phyloP scores from a whole-genome alignment of 2,797 vertebrate species.

The Mareca penelope region DNA sequence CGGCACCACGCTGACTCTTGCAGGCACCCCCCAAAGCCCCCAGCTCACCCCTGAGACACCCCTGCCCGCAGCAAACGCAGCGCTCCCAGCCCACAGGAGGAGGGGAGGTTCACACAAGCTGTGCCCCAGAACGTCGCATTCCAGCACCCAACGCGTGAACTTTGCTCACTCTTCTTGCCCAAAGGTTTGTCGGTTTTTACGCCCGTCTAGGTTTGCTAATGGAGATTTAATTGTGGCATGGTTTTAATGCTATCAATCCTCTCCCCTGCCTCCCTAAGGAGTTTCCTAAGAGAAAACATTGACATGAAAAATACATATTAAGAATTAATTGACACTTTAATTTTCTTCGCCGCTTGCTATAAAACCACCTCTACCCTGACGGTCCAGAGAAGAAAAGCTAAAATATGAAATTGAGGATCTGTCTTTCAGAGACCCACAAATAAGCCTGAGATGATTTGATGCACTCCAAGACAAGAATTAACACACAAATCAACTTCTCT shows the following conservation, averaged over 20 bases:
- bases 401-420: background rate
- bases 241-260: background rate
- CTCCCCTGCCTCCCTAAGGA: background rate
- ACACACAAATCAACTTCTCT: background rate
- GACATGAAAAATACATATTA: background rate
- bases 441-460: background rate
- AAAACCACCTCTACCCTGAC: background rate
- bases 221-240: background rate
- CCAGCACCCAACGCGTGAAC: fast-evolving
- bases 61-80: fast-evolving
- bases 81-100: fast-evolving
- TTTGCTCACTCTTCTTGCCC: background rate
- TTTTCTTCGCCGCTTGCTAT: background rate
- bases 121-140: background rate
- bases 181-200: background rate
- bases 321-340: background rate
- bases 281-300: background rate
- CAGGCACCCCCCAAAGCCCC: background rate
- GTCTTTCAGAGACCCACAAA: background rate
- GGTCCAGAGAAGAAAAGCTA: background rate
- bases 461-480: background rate
- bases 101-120: background rate
- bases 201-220: background rate
- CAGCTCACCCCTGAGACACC: too few species aligned
- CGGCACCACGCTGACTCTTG: background rate